Evolutionary conservation across 2,113 vertebrate species (phyloP), one percentile per base, ranked within the genome.

Genomic region (Aldabrachelys gigantea): DNA sequence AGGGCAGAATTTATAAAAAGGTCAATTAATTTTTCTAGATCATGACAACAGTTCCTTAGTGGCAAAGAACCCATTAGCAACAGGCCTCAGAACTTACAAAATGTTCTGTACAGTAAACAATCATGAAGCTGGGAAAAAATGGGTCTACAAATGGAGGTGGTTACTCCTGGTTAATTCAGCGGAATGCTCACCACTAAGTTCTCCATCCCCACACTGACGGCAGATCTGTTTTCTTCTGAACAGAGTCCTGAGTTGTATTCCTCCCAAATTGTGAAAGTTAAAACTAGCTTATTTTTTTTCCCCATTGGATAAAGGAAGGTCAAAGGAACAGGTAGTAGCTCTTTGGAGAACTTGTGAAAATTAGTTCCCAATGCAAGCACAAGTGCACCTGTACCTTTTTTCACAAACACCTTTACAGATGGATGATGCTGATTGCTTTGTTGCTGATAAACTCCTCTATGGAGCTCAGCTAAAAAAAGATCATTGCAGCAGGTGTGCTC

Each of bases 1-100:
- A 82, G 24, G 27, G 1, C 84, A 56, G 5, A 76, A 35, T 0
- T 0, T 1, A 81, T 0, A 47, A 10, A 11, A 10, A 65, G 85
- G 25, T 8, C 65, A 80, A 0, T 69, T 69, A n/a, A 0, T 1
- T 88, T 53, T 90, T 27, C 59, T 59, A 89, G 87, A 86, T 9
- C 4, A 31, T 41, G 41, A 19, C 31, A 49, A 65, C 38, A 76
- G 47, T 5, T 10, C 57, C 38, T 59, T 38, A 38, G 31, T 52
- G 54, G 6, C 2, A 69, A 41, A 82, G 54, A n/a, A 27, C 47
- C 25, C 49, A 47, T 3, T 2, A 80, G 5, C 17, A 79, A 83
- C 24, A 87, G 4, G 11, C 6, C 24, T 56, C 16, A 65, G 72
- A 9, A 62, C 9, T 83, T 19, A 29, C 83, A 80, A 89, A 38